phyloP scores from a whole-genome alignment of 2,888 invertebrate genomes.

The Lucinisca nassula region DNA sequence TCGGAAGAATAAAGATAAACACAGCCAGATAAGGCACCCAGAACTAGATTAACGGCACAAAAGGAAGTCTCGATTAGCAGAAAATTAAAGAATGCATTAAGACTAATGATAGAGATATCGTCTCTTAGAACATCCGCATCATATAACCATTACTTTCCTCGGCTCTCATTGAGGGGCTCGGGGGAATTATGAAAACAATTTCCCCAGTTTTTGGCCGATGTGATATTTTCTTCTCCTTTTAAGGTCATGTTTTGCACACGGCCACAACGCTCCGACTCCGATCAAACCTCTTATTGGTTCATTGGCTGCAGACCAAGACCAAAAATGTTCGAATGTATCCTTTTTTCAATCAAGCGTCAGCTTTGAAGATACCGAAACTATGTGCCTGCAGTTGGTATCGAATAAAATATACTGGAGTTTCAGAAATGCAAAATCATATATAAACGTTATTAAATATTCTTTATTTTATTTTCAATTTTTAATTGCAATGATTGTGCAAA shows the following conservation, averaged over 20 bases:
- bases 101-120: slow-evolving; percentile 69
- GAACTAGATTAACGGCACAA: slow-evolving; percentile 68
- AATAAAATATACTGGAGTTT: too few relatives aligned
- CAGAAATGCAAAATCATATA: too few relatives aligned
- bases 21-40: slow-evolving; percentile 58
- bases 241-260: neutral
- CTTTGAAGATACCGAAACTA: too few relatives aligned
- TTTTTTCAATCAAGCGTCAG: too few relatives aligned
- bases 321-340: too few relatives aligned
- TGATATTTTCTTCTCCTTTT: neutral
- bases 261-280: too few relatives aligned
- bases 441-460: too few relatives aligned
- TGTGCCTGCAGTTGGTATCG: too few relatives aligned
- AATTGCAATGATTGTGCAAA: too few relatives aligned
- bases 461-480: too few relatives aligned
- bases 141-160: slow-evolving; percentile 60
- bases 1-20: slow-evolving; percentile 69
- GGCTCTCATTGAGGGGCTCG: slow-evolving; percentile 56
- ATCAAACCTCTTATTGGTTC: too few relatives aligned
- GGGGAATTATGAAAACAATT: slow-evolving; percentile 45
- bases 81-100: slow-evolving; percentile 76
- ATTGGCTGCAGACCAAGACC: too few relatives aligned
- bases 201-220: slow-evolving; percentile 21
- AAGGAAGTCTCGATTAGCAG: slow-evolving; percentile 70
- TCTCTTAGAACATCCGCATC: slow-evolving; percentile 58